phyloP scores from a whole-genome alignment of 2,888 invertebrate genomes.

The Strigamia crassipes region DNA sequence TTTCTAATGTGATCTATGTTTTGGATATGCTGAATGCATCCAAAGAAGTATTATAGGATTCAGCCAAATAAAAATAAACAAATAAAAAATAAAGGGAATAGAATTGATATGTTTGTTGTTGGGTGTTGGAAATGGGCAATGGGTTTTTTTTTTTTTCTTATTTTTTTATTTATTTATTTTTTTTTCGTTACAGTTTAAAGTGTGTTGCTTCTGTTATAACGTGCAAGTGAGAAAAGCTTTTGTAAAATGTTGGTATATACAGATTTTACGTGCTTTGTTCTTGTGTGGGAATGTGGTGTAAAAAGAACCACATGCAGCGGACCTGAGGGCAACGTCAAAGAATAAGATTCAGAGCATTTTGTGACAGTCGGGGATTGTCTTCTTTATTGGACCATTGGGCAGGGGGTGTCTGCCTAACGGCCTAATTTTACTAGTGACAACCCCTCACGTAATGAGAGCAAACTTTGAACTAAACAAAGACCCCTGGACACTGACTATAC shows the following conservation, averaged over 20 bases:
- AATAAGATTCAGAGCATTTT: constrained; percentile 33
- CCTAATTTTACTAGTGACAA: constrained; percentile 34
- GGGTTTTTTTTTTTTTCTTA: background rate
- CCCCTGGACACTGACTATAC: constrained; percentile 14
- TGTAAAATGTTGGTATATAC: constrained; percentile 38
- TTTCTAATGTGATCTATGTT: background rate
- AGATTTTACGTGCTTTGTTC: constrained; percentile 40
- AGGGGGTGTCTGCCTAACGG: constrained; percentile 34
- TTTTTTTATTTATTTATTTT: background rate
- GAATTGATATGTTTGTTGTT: background rate
- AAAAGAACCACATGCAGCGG: constrained; percentile 42
- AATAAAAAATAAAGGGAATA: background rate
- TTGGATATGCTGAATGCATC: background rate
- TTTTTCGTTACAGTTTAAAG: background rate
- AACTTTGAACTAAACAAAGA: constrained; percentile 13
- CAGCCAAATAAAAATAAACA: background rate
- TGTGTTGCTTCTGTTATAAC: constrained; percentile 20
- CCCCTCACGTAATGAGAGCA: constrained; percentile 40
- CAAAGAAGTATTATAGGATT: constrained; percentile 7
- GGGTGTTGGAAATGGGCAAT: background rate
- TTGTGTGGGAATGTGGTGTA: constrained; percentile 42
- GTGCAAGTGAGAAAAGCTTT: constrained; percentile 36
- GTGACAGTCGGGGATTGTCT: constrained; percentile 39
- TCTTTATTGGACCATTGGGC: constrained; percentile 30
- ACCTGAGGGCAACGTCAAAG: constrained; percentile 39